Evolutionary conservation across 2,797 vertebrate species (phyloP).

Genomic region (Phalanger gymnotis): DNA sequence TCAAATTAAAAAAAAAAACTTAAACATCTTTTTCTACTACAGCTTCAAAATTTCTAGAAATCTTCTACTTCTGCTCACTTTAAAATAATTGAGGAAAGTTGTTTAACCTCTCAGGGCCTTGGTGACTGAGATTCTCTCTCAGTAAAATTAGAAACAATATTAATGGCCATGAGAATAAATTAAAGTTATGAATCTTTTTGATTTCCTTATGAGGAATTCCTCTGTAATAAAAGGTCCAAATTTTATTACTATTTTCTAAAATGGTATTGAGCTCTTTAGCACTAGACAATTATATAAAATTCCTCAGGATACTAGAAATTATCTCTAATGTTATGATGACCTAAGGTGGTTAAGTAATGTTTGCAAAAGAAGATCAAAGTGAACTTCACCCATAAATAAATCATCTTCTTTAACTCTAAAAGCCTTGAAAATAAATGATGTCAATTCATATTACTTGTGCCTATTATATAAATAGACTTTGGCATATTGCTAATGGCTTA

Average conservation of each 20-base stretch:
- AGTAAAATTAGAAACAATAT: not conserved
- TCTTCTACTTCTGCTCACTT: not conserved
- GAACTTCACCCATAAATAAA: not conserved
- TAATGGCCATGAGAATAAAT: not conserved
- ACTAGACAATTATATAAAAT: not conserved
- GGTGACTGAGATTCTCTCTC: not conserved
- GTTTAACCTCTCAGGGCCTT: not conserved
- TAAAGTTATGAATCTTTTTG: not conserved
- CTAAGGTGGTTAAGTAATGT: not conserved
- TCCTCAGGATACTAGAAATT: not conserved
- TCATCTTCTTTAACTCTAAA: not conserved
- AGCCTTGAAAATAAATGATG: not conserved
- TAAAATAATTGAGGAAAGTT: conserved; percentile 10
- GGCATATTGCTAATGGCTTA: not conserved
- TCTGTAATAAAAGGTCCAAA: not conserved
- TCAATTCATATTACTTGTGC: not conserved
- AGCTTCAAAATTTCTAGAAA: not conserved
- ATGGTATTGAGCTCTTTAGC: not conserved
- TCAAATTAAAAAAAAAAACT: not conserved
- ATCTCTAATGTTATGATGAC: not conserved
- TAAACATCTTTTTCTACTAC: not conserved
- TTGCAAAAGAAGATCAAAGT: not conserved
- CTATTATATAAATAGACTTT: not conserved
- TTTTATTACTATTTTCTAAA: not conserved
- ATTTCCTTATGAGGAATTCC: not conserved